Conservation (phyloP, 2,888 invertebrate genomes). For the Mellilla xanthometata region DNA sequence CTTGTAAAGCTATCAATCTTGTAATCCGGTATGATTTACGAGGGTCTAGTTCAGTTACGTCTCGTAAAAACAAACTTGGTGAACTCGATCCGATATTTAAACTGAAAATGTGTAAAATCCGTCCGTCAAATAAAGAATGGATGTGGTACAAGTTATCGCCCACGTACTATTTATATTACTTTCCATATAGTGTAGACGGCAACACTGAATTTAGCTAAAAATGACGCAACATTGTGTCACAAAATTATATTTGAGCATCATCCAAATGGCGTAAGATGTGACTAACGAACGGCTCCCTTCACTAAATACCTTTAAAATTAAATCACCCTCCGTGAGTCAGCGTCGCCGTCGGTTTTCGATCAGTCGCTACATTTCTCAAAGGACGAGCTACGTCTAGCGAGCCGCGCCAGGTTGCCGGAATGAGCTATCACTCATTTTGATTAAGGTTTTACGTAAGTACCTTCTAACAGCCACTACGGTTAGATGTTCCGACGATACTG, state of each 20-base stretch:
- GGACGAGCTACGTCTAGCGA: slow-evolving; percentile 15
- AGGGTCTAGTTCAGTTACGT: slow-evolving; percentile 16
- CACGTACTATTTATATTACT: slow-evolving; percentile 13
- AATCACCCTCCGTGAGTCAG: slow-evolving; percentile 25
- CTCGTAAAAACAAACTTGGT: slow-evolving; percentile 19
- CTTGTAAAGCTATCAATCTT: slow-evolving; percentile 21
- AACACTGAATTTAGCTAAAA: slow-evolving; percentile 7
- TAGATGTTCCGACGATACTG: not conserved
- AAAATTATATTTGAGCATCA: slow-evolving; percentile 12
- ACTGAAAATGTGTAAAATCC: slow-evolving; percentile 18
- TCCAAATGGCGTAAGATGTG: slow-evolving; percentile 15
- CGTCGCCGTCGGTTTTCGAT: slow-evolving; percentile 15
- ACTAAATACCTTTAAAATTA: slow-evolving; percentile 28
- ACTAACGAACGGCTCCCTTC: slow-evolving; percentile 22
- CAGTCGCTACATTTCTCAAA: slow-evolving; percentile 18
- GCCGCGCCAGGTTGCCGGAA: slow-evolving; percentile 9
- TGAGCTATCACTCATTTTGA: slow-evolving; percentile 15
- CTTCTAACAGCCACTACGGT: not conserved
- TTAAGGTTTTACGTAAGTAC: slow-evolving; percentile 4
- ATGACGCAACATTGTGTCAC: slow-evolving; percentile 8
- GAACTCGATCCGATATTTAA: slow-evolving; percentile 20
- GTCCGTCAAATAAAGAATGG: slow-evolving; percentile 17
- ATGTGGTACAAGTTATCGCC: slow-evolving; percentile 18
- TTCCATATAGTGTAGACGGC: not conserved
- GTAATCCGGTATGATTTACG: slow-evolving; percentile 21